Conservation (phyloP, 2,797 vertebrate species). For the Taeniopygia guttata region DNA sequence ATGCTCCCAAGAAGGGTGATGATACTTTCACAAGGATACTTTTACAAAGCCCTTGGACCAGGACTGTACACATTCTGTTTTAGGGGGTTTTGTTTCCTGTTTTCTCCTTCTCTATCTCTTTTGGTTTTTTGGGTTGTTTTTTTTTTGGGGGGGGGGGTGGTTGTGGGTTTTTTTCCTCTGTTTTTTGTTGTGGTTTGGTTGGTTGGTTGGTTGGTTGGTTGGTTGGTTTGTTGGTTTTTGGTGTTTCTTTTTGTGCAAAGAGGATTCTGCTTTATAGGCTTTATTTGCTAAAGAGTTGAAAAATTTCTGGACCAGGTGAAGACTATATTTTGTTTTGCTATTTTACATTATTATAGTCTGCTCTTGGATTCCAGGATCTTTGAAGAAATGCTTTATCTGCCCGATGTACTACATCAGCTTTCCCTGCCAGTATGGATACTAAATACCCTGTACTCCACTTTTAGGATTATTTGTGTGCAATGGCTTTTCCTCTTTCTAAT, state of each 20-base stretch:
- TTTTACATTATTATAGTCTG: background rate
- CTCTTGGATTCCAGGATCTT: background rate
- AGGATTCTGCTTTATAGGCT: background rate
- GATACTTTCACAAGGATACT: background rate
- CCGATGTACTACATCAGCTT: background rate
- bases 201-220: too few species aligned
- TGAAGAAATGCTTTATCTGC: background rate
- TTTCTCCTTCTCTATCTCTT: rapidly evolving
- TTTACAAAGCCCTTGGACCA: background rate
- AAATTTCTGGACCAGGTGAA: background rate
- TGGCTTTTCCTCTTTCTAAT: background rate
- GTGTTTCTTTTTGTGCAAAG: background rate
- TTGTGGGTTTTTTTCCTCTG: background rate
- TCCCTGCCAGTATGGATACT: background rate
- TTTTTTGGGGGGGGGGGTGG: too few species aligned
- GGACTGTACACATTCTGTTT: rapidly evolving
- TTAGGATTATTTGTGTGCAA: background rate
- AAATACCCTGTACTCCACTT: background rate
- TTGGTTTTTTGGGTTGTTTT: too few species aligned
- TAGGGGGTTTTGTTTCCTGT: background rate
- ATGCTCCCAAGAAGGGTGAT: background rate
- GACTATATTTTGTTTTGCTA: background rate
- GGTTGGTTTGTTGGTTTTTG: too few species aligned
- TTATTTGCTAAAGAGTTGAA: background rate
- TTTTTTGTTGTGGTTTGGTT: background rate